Conservation (phyloP, 2,797 vertebrate species). For the Clarias laeviceps region DNA sequence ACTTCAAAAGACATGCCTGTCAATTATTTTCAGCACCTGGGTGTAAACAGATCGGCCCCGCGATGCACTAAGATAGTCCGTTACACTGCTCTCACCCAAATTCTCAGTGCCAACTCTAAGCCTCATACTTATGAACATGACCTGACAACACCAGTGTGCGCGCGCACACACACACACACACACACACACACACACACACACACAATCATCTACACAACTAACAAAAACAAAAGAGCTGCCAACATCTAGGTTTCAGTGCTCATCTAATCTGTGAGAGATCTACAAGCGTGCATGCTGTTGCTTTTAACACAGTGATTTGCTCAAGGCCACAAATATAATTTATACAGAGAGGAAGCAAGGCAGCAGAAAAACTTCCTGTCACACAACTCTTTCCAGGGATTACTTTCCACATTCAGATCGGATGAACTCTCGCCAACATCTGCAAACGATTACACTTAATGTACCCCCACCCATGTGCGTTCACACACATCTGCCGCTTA, state of each 20-base stretch:
- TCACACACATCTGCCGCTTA: conserved; percentile 75
- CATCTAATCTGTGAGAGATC: conserved; percentile 46
- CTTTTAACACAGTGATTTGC: conserved; percentile 55
- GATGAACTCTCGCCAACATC: conserved; percentile 80
- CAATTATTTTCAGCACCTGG: conserved; percentile 72
- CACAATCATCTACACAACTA: conserved; percentile 17
- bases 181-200: conserved; percentile 11
- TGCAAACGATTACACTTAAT: conserved; percentile 78
- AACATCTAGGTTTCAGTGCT: conserved; percentile 32
- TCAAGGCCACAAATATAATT: conserved; percentile 68
- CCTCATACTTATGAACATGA: conserved; percentile 42
- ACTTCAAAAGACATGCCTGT: conserved; percentile 75
- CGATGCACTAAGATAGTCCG: conserved; percentile 35
- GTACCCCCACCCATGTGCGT: conserved; percentile 70
- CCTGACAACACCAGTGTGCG: background rate
- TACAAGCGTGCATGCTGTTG: conserved; percentile 47
- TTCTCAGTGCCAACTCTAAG: conserved; percentile 48
- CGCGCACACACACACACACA: conserved; percentile 13
- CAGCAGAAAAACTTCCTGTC: conserved; percentile 62
- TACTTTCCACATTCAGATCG: conserved; percentile 68
- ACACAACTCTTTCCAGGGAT: conserved; percentile 67
- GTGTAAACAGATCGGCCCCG: conserved; percentile 49
- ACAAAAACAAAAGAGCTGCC: conserved; percentile 36
- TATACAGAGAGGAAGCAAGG: conserved; percentile 66
- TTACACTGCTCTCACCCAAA: conserved; percentile 21